A percentile compares a stretch with the other conserved stretches of the same genome.
phyloP scores from a whole-genome alignment of 2,888 invertebrate species.

The Antheraea yamamai region DNA sequence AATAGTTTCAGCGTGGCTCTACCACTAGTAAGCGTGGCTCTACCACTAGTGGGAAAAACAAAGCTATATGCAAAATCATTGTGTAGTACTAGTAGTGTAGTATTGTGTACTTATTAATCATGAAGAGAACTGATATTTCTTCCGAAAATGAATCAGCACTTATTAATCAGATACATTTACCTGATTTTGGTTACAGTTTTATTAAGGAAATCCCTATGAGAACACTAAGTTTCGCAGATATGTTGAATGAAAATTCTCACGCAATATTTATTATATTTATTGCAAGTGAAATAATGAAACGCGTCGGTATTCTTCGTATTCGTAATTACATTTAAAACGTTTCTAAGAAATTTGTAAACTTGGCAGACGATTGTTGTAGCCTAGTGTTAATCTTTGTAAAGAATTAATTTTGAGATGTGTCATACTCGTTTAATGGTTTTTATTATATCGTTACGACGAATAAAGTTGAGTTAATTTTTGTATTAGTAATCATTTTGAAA shows the following conservation, averaged over 20 bases:
- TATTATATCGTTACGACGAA: background rate
- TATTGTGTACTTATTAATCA: background rate
- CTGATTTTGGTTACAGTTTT: conserved; percentile 26
- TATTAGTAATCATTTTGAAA: too few species aligned
- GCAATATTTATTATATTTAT: conserved; percentile 54
- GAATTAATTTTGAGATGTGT: background rate
- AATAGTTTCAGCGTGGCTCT: too few species aligned
- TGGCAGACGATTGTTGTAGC: background rate
- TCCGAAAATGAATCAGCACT: background rate
- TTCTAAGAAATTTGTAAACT: conserved; percentile 28
- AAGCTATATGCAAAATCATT: background rate
- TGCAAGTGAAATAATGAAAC: conserved; percentile 51
- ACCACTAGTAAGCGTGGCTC: too few species aligned
- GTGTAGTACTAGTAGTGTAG: background rate
- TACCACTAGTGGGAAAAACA: background rate
- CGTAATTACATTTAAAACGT: conserved; percentile 24
- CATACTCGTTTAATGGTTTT: background rate
- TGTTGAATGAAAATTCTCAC: conserved; percentile 62
- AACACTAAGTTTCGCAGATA: conserved; percentile 31
- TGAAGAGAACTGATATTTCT: background rate
- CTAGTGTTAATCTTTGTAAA: background rate
- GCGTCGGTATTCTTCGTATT: conserved; percentile 32
- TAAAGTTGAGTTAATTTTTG: background rate
- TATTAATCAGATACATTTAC: background rate
- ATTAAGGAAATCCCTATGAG: conserved; percentile 51